Conservation (phyloP, 2,797 vertebrate species). For the Pampus argenteus region DNA sequence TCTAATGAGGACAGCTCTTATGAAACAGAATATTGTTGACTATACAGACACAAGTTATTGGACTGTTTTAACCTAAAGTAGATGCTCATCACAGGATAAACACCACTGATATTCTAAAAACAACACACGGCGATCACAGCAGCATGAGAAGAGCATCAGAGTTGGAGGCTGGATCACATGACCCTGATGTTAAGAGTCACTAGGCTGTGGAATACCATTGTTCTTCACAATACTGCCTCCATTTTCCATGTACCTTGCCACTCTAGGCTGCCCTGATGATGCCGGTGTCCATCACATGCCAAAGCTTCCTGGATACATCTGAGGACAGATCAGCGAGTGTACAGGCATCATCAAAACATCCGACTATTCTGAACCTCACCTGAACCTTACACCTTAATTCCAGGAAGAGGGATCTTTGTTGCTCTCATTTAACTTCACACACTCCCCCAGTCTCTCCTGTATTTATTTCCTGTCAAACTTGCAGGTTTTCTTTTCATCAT, state of each 20-base stretch:
- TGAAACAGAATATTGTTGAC: no score
- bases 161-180: not conserved
- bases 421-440: not conserved
- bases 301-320: no score
- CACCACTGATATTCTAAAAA: not conserved
- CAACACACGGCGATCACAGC: not conserved
- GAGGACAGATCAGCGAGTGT: no score
- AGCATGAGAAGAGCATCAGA: not conserved
- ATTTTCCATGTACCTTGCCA: not conserved
- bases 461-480: not conserved
- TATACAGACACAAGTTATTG: not conserved
- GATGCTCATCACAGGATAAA: not conserved
- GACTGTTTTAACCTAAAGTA: not conserved
- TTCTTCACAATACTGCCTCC: not conserved
- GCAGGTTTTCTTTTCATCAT: slow-evolving; percentile 2
- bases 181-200: not conserved
- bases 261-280: not conserved
- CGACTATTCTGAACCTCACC: not conserved
- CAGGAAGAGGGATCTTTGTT: not conserved
- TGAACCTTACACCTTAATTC: not conserved
- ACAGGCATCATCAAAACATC: not conserved
- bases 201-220: no score
- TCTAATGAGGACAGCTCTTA: no score
- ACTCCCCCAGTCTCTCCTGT: not conserved
- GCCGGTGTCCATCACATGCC: no score